Percentiles rank a stretch among this genome's conserved stretches.
Conservation (phyloP, 2,888 invertebrate species). For the Coelopa pilipes region DNA sequence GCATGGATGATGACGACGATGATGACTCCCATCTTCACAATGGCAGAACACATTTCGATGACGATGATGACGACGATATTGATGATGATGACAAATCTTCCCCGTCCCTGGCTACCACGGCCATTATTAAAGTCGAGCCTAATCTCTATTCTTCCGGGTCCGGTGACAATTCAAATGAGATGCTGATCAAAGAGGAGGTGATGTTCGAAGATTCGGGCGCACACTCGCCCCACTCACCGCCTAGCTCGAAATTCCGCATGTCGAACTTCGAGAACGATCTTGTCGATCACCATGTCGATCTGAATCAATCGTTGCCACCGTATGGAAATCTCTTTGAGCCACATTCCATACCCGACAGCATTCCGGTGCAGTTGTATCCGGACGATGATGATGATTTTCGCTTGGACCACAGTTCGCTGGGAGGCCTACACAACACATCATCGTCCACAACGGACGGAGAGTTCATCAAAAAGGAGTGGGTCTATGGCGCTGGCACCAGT, state of each 20-base stretch:
- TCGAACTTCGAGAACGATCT: constrained; percentile 64
- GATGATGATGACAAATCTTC: constrained; percentile 64
- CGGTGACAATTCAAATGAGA: constrained; percentile 65
- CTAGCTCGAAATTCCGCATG: constrained; percentile 64
- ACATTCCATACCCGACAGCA: constrained; percentile 65
- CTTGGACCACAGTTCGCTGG: constrained; percentile 63
- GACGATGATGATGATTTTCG: constrained; percentile 66
- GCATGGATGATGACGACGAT: constrained; percentile 60
- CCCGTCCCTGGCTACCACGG: constrained; percentile 65
- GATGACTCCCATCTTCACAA: constrained; percentile 49
- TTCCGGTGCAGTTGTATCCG: constrained; percentile 64
- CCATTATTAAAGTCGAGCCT: constrained; percentile 64
- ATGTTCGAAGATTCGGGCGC: constrained; percentile 64
- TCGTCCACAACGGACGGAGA: constrained; percentile 65
- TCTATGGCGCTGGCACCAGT: constrained; percentile 60
- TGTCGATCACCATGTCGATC: constrained; percentile 63
- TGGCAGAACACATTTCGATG: constrained; percentile 33
- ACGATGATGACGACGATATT: constrained; percentile 51
- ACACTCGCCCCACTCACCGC: constrained; percentile 64
- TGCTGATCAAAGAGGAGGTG: constrained; percentile 65
- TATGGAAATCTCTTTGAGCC: constrained; percentile 66
- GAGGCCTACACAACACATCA: constrained; percentile 60
- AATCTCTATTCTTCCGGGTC: constrained; percentile 65
- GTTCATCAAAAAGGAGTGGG: constrained; percentile 66
- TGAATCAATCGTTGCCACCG: constrained; percentile 63